Conservation (phyloP, 2,797 vertebrate species). For the Pseudochirops corinnae region DNA sequence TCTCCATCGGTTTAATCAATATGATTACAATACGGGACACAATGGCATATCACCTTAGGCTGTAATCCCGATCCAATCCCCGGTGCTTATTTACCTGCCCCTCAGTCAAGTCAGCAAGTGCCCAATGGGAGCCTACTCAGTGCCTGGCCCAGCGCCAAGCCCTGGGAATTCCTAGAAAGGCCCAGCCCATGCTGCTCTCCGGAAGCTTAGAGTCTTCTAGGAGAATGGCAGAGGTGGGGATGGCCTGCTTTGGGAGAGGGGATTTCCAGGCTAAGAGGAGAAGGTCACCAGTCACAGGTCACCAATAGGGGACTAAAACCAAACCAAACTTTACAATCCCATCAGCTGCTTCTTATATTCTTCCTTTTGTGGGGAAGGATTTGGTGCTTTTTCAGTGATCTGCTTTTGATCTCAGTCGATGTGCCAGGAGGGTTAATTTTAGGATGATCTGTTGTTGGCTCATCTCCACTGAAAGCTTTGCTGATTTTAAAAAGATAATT, state of each 20-base stretch:
- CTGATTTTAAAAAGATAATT: background rate
- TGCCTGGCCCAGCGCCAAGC: background rate
- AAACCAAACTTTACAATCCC: background rate
- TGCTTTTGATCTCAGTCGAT: background rate
- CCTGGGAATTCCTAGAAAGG: background rate
- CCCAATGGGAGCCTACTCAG: background rate
- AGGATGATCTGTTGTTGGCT: background rate
- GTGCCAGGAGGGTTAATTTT: background rate
- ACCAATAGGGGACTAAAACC: background rate
- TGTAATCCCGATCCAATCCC: background rate
- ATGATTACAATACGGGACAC: background rate
- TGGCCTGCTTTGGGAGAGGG: background rate
- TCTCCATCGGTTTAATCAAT: background rate
- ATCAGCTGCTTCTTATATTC: background rate
- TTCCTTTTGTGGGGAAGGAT: conserved; percentile 5
- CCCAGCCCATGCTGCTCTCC: background rate
- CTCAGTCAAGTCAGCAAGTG: background rate
- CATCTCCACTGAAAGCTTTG: background rate
- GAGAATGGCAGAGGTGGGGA: background rate
- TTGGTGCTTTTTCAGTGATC: conserved; percentile 1
- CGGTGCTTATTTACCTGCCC: too few species aligned
- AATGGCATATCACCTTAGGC: background rate
- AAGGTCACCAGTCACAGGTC: too few species aligned
- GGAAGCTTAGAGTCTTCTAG: background rate
- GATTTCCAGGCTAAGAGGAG: background rate